Conservation (phyloP, 2,113 vertebrate genomes). For the Murina feae region DNA sequence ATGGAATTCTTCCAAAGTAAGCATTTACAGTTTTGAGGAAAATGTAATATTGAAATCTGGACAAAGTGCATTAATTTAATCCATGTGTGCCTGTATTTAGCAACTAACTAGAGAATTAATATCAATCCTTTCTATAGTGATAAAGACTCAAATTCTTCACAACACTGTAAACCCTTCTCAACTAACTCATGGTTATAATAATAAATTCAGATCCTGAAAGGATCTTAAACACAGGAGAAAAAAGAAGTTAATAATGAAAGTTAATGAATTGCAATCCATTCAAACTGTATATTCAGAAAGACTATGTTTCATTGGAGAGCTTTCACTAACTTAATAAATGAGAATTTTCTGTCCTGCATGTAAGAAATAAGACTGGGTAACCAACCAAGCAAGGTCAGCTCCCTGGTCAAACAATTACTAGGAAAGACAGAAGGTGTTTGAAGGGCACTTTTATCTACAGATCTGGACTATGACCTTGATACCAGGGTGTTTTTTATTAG, state of each 20-base stretch:
- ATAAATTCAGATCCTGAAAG: conserved; percentile 50
- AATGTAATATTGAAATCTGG: conserved; percentile 40
- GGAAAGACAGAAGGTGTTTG: background rate
- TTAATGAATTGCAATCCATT: conserved; percentile 57
- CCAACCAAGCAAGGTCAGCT: conserved; percentile 38
- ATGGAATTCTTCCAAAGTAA: conserved; percentile 25
- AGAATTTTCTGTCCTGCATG: background rate
- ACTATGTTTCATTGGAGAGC: conserved; percentile 34
- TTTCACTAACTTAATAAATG: conserved; percentile 65
- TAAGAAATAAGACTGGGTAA: conserved; percentile 47
- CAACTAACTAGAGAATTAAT: conserved; percentile 39
- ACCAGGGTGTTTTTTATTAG: background rate
- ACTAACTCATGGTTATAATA: conserved; percentile 44
- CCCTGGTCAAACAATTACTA: background rate
- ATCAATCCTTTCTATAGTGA: background rate
- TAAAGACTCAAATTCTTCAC: conserved; percentile 30
- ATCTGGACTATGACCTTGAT: background rate
- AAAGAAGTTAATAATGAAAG: conserved; percentile 59
- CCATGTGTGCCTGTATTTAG: conserved; percentile 15
- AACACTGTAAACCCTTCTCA: conserved; percentile 16
- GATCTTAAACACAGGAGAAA: conserved; percentile 48
- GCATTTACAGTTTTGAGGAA: conserved; percentile 17
- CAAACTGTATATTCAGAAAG: conserved; percentile 44
- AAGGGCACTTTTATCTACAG: conserved; percentile 3
- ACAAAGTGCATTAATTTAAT: conserved; percentile 35